Percentiles rank a stretch among this genome's conserved stretches.
phyloP scores from a whole-genome alignment of 2,888 invertebrate species.

The Latrodectus elegans region DNA sequence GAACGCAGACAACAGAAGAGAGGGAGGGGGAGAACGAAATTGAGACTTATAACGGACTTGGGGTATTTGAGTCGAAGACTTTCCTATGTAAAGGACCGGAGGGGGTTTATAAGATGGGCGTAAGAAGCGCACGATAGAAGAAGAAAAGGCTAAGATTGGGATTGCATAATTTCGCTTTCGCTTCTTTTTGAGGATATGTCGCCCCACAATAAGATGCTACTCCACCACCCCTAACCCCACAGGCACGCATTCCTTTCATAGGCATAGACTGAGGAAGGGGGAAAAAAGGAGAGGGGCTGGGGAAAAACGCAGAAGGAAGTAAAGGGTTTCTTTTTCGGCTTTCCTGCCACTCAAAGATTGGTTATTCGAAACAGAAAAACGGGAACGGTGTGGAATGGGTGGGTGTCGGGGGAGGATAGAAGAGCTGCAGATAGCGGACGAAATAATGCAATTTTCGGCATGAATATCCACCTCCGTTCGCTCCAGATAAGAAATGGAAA shows the following conservation, averaged over 20 bases:
- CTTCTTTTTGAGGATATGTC: constrained; percentile 41
- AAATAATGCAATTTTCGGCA: constrained; percentile 68
- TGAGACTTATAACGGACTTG: constrained; percentile 68
- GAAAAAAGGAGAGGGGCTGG: constrained; percentile 11
- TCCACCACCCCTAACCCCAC: neutral
- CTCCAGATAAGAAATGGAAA: constrained; percentile 63
- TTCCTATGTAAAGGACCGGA: constrained; percentile 23
- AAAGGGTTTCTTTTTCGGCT: constrained; percentile 28
- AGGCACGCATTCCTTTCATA: constrained; percentile 24
- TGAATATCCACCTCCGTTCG: constrained; percentile 64
- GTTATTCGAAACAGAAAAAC: neutral
- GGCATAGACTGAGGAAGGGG: constrained; percentile 32
- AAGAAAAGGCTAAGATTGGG: constrained; percentile 40
- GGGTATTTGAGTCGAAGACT: constrained; percentile 49
- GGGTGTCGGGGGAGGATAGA: neutral
- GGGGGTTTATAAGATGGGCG: constrained; percentile 55
- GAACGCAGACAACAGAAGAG: neutral
- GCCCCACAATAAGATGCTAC: constrained; percentile 32
- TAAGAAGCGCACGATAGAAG: constrained; percentile 22
- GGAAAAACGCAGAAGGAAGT: too few species aligned
- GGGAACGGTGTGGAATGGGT: constrained; percentile 1
- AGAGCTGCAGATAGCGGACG: constrained; percentile 30
- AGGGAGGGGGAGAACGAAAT: constrained; percentile 28
- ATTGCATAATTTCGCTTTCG: constrained; percentile 62
- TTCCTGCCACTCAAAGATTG: neutral